Evolutionary conservation across 2,113 vertebrate species (phyloP).

Genomic region (Ciconia stormi): DNA sequence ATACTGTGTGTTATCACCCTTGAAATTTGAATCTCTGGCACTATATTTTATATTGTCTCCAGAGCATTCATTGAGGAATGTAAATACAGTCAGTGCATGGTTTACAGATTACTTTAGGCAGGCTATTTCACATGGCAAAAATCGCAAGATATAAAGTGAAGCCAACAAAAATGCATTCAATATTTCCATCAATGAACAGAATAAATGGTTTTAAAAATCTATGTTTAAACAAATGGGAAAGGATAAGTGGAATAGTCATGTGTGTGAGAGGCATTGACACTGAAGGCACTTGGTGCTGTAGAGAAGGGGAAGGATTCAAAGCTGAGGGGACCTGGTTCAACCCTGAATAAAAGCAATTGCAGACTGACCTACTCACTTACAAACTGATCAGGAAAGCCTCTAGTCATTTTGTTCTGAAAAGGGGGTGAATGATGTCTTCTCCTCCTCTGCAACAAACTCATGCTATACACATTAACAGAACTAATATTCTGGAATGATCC

Average conservation of each 20-base stretch:
- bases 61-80: background rate
- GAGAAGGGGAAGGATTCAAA: background rate
- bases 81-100: background rate
- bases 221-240: background rate
- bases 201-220: background rate
- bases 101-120: background rate
- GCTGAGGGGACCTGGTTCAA: background rate
- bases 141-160: background rate
- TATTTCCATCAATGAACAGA: background rate
- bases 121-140: background rate
- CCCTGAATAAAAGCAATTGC: background rate
- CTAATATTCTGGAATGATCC: background rate
- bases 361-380: background rate
- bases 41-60: background rate
- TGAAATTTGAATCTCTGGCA: background rate
- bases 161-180: background rate
- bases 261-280: too few species aligned
- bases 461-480: background rate
- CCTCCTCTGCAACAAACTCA: background rate
- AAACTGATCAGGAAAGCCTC: background rate
- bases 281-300: background rate
- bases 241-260: background rate
- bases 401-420: background rate
- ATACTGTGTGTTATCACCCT: background rate
- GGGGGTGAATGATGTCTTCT: background rate